Percentiles rank a stretch among this genome's conserved stretches.
Evolutionary conservation across 2,888 invertebrate species (phyloP).

Genomic region (Stenurella melanura): DNA sequence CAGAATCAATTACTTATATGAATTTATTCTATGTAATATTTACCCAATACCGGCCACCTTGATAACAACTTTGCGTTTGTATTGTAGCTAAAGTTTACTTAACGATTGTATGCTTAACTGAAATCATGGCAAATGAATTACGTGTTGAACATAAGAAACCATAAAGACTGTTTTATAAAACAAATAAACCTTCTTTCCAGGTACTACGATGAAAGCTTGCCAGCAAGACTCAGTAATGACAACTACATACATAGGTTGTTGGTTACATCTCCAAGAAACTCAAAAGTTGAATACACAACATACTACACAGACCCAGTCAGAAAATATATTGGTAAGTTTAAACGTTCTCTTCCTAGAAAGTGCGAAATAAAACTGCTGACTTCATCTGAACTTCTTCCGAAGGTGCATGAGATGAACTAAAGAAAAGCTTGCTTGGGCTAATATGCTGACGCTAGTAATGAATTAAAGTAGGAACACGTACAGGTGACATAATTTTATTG

Average conservation of each 20-base stretch:
- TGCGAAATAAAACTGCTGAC: slow-evolving; percentile 23
- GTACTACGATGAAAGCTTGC: slow-evolving; percentile 68
- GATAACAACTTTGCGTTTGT: no score
- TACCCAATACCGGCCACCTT: no score
- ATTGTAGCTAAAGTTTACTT: no score
- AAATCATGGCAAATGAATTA: no score
- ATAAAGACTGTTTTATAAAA: not conserved
- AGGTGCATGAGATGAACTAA: not conserved
- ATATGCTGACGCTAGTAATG: not conserved
- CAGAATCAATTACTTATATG: no score
- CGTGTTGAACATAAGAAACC: not conserved
- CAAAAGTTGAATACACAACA: slow-evolving; percentile 68
- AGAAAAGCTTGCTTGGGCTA: not conserved
- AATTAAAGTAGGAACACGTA: slow-evolving; percentile 6
- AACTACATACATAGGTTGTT: slow-evolving; percentile 84
- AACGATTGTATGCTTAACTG: no score
- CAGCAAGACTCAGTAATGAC: slow-evolving; percentile 81
- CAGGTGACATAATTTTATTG: not conserved
- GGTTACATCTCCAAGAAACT: slow-evolving; percentile 74
- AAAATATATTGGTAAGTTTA: slow-evolving; percentile 80
- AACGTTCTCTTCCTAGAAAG: slow-evolving; percentile 10
- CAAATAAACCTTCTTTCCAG: slow-evolving; percentile 54
- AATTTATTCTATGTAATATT: no score
- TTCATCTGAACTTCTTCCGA: not conserved
- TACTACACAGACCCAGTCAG: slow-evolving; percentile 83